Evolutionary conservation across 1,140 invertebrate genomes (phyloP).

Genomic region (Aporrectodea caliginosa): DNA sequence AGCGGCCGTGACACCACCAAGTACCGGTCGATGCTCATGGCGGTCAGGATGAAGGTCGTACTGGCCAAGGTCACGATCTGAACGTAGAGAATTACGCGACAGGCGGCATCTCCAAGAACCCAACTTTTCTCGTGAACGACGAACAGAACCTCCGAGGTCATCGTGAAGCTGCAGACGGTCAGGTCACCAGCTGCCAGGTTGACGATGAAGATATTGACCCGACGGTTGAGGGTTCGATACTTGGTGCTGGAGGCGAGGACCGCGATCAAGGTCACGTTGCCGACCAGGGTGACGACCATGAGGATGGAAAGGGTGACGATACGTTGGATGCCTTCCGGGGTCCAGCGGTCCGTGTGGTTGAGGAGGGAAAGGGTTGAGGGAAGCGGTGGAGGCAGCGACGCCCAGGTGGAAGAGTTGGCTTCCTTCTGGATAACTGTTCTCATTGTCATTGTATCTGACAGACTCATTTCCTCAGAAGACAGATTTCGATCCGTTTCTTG

Average conservation of each 20-base stretch:
- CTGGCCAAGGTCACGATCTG: conserved; percentile 56
- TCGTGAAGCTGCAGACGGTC: conserved; percentile 55
- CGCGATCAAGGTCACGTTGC: conserved; percentile 56
- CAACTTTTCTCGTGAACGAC: conserved; percentile 56
- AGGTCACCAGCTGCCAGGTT: conserved; percentile 57
- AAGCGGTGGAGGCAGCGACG: neutral
- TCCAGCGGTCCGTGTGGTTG: conserved; percentile 47
- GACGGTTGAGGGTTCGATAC: conserved; percentile 47
- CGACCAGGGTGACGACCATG: conserved; percentile 53
- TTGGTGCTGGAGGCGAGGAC: conserved; percentile 53
- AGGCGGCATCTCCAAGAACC: conserved; percentile 49
- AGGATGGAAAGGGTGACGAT: conserved; percentile 53
- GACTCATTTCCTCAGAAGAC: too few relatives aligned
- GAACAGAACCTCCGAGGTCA: conserved; percentile 57
- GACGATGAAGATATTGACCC: conserved; percentile 58
- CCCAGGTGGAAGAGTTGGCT: neutral
- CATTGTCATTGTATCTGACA: neutral
- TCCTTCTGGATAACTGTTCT: neutral
- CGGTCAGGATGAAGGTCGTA: conserved; percentile 57
- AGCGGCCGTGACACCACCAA: conserved; percentile 57
- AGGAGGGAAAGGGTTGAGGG: conserved; percentile 17
- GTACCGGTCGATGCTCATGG: conserved; percentile 57
- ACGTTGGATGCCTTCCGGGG: conserved; percentile 53
- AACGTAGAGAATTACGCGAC: conserved; percentile 55
- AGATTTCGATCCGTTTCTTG: neutral